These are phyloP conservation scores for Callaeas wilsoni DNA, from an alignment of 2,113 vertebrate species.

Conservation along the genomic window DNA sequence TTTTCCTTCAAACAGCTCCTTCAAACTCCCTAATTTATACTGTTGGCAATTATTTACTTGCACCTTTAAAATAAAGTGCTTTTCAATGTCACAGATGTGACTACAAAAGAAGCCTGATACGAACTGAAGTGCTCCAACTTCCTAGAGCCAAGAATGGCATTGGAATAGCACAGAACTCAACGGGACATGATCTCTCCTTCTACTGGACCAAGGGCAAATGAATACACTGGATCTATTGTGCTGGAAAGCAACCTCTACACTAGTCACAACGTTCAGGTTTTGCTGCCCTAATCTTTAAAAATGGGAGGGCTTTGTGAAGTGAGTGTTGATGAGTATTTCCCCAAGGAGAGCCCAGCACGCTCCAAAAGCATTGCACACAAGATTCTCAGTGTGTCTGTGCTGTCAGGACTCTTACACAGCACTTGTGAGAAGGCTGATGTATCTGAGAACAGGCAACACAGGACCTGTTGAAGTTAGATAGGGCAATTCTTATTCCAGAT, in stretches of 20 bases:
- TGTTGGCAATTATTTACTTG: not conserved
- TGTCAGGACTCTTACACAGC: not conserved
- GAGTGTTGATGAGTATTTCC: not conserved
- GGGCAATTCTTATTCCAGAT: not conserved
- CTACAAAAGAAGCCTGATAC: not conserved
- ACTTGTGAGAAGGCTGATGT: not conserved
- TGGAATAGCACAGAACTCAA: not conserved
- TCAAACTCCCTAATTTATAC: not conserved
- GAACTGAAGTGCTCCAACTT: not conserved
- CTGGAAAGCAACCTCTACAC: not conserved
- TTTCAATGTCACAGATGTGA: not conserved
- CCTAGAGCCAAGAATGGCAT: not conserved
- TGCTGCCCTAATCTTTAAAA: not conserved
- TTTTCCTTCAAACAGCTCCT: not conserved
- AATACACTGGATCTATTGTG: not conserved
- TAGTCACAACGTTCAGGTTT: not conserved
- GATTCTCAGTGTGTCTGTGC: not conserved
- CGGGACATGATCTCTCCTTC: not conserved
- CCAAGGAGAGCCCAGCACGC: not conserved
- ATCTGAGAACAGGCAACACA: not conserved
- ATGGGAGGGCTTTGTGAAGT: not conserved
- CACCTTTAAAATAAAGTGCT: slow-evolving; percentile 31
- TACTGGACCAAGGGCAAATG: not conserved
- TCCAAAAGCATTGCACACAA: not conserved
- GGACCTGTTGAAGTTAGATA: not conserved